Base-by-base conservation (phyloP, 2,888 invertebrate genomes). In the Saturnia pavonia region DNA sequence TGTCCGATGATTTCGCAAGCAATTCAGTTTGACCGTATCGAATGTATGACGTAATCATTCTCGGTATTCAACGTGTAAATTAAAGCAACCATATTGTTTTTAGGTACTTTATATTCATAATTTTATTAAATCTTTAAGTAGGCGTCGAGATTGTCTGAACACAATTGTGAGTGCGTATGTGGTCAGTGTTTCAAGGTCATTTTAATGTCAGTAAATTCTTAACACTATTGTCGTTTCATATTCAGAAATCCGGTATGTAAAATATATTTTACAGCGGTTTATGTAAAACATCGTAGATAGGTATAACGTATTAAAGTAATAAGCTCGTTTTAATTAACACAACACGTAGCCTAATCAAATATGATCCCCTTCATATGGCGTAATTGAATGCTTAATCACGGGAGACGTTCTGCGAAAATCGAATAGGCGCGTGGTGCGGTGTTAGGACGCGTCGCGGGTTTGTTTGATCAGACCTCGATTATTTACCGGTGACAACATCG, bases 331-430 rank as follows among this genome's bases (percentile, higher is more conserved):
- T 92, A 92, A 93, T 92, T 90, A 91, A 92, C 91, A 91, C 89
- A 91, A 91, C 91, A 88, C 88, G 88, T 90, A 88, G 87, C 88
- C 89, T 94, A 92, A 92, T 92, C 92, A 92, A 93, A 94, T 92
- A 93, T 92, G 90, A 91, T 88, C 89, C 92, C 87, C 89, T 89
- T 90, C 90, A 91, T 91, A 91, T 90, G 86, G 88, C 83, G 91
- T 92, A 92, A 92, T 91, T 91, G 91, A 92, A 92, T 90, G 88
- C 88, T 91, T 91, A 92, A 92, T 92, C 91, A 92, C 86, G 84
- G 86, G 86, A 91, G 91, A 91, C 87, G 87, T 88, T 86, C 83
- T 85, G 82, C 84, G 86, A 84, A 82, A 83, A 77, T 78, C 74
- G 78, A 77, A 81, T 74, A 71, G 80, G 74, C 72, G 80, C 77